Percentiles rank a stretch among this genome's conserved stretches.
Evolutionary conservation across 37 sponge, comb jelly and placozoan species (phyloP).

Genomic region (Theonella swinhoei): DNA sequence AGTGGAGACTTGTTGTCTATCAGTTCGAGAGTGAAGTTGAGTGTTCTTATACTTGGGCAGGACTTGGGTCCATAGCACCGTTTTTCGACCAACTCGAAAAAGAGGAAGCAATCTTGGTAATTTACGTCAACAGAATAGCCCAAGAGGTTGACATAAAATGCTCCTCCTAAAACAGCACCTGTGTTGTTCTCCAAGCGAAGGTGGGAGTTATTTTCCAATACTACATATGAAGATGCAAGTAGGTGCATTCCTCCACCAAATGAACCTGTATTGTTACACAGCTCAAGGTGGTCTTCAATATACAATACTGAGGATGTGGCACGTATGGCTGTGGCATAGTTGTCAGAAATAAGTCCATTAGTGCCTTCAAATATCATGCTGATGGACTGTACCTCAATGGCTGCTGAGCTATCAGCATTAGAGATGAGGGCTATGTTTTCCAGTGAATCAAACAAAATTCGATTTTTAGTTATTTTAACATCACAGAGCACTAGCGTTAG

Average conservation of each 20-base stretch:
- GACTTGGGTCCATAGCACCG: background rate
- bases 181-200: constrained; percentile 21
- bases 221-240: background rate
- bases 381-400: background rate
- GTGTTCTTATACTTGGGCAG: constrained; percentile 8
- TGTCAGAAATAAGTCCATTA: constrained; percentile 13
- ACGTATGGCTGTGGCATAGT: constrained; percentile 32
- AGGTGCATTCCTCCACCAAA: constrained; percentile 47
- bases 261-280: constrained; percentile 38
- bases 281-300: constrained; percentile 1
- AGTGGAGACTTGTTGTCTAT: constrained; percentile 22
- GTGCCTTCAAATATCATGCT: constrained; percentile 38
- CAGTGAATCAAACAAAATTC: background rate
- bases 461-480: constrained; percentile 13
- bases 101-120: constrained; percentile 35
- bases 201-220: constrained; percentile 16
- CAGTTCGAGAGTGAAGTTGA: constrained; percentile 16
- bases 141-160: constrained; percentile 13
- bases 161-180: constrained; percentile 43
- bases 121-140: background rate
- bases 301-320: background rate
- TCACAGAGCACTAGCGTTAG: constrained; percentile 10
- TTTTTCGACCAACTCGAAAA: constrained; percentile 25
- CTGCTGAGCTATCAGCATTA: background rate
- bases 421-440: background rate